Percentiles rank a stretch among this genome's conserved stretches.
phyloP scores from a whole-genome alignment of 2,888 invertebrate species.

The Philereme transversata region DNA sequence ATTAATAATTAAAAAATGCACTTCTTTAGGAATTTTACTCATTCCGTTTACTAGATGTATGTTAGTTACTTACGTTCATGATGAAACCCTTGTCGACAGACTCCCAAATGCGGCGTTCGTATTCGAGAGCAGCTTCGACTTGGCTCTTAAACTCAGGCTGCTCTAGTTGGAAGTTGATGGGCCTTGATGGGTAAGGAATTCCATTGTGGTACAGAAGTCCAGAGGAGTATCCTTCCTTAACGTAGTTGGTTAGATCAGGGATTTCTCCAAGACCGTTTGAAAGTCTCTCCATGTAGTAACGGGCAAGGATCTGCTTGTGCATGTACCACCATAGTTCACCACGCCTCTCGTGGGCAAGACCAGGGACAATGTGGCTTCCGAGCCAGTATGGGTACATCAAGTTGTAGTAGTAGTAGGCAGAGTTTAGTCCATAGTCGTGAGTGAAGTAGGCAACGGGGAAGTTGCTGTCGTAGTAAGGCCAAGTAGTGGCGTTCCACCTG shows the following conservation, averaged over 20 bases:
- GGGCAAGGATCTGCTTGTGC: conserved; percentile 87
- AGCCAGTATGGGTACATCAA: conserved; percentile 87
- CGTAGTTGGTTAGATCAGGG: conserved; percentile 79
- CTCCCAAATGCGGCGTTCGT: conserved; percentile 83
- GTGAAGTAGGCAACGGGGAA: conserved; percentile 87
- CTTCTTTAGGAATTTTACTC: neutral
- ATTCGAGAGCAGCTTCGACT: conserved; percentile 71
- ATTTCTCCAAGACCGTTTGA: conserved; percentile 88
- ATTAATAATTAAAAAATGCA: no score
- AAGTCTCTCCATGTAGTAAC: conserved; percentile 90
- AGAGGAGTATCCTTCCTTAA: conserved; percentile 86
- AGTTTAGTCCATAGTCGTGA: conserved; percentile 88
- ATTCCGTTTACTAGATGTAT: neutral
- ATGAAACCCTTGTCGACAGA: conserved; percentile 85
- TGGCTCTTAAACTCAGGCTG: conserved; percentile 71
- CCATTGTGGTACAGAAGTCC: conserved; percentile 87
- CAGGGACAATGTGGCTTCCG: conserved; percentile 77
- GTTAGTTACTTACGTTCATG: conserved; percentile 60
- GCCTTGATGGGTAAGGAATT: conserved; percentile 86
- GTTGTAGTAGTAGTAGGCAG: conserved; percentile 85
- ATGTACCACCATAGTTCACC: conserved; percentile 85
- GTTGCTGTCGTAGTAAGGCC: conserved; percentile 82
- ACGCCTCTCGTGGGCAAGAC: conserved; percentile 81
- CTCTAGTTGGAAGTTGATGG: conserved; percentile 79
- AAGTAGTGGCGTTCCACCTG: conserved; percentile 85